Evolutionary conservation across 2,888 invertebrate species (phyloP).

Genomic region (Pheosia gnoma): DNA sequence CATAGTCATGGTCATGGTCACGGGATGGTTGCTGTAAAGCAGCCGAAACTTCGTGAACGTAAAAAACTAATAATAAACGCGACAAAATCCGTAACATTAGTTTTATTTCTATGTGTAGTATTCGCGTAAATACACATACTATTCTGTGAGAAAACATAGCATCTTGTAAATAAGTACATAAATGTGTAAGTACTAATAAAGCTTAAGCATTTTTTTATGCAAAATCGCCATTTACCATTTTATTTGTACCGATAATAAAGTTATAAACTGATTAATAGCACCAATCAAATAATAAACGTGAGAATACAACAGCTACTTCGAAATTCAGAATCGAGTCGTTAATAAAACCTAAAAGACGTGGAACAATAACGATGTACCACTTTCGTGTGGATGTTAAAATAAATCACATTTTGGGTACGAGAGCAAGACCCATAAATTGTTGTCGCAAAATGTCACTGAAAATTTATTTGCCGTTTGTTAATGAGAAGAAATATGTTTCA

Average conservation of each 20-base stretch:
- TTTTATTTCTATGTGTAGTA: no score
- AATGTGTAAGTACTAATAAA: no score
- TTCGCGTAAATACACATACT: no score
- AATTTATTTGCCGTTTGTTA: constrained; percentile 41
- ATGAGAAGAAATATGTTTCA: constrained; percentile 37
- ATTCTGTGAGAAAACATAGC: no score
- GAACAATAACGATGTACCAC: constrained; percentile 10
- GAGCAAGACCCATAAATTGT: constrained; percentile 31
- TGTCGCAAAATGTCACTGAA: constrained; percentile 37
- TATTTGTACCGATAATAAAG: not conserved
- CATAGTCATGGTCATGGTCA: no score
- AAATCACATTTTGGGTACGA: constrained; percentile 27
- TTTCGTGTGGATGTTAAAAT: constrained; percentile 21
- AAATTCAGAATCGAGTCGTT: constrained; percentile 18
- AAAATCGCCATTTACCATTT: not conserved
- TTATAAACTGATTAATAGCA: constrained; percentile 1
- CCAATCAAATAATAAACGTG: constrained; percentile 9
- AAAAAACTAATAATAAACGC: no score
- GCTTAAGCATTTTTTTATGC: not conserved
- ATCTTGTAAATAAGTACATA: no score
- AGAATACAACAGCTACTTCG: constrained; percentile 7
- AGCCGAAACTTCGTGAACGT: no score
- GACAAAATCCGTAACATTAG: no score
- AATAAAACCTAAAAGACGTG: constrained; percentile 11
- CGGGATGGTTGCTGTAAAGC: no score